phyloP scores from a whole-genome alignment of 1,140 invertebrate genomes.

The Matsumurasca onukii region DNA sequence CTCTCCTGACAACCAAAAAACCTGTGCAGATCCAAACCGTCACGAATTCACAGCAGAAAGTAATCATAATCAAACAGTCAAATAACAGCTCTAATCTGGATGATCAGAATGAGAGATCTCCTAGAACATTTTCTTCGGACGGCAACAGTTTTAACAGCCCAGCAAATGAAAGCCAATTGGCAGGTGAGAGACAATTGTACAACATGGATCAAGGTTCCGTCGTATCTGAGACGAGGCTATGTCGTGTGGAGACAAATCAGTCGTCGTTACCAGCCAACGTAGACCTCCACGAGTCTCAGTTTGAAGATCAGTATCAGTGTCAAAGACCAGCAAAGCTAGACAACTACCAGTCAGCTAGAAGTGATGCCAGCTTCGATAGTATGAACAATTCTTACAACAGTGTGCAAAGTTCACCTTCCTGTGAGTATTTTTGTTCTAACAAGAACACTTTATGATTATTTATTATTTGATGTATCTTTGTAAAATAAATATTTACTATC shows the following conservation, averaged over 20 bases:
- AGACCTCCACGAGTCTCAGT: neutral
- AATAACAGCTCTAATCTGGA: neutral
- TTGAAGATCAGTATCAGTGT: constrained; percentile 1
- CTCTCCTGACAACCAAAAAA: neutral
- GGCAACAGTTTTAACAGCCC: neutral
- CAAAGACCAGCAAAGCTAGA: constrained; percentile 6
- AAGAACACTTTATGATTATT: constrained; percentile 2
- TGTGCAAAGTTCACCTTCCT: constrained; percentile 16
- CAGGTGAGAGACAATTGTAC: neutral
- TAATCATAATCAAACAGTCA: neutral
- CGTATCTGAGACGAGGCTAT: constrained; percentile 21
- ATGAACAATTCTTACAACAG: constrained; percentile 12
- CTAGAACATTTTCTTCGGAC: constrained; percentile 21
- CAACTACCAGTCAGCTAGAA: constrained; percentile 4
- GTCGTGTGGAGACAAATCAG: constrained; percentile 25
- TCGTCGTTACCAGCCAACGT: neutral
- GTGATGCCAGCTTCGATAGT: constrained; percentile 16
- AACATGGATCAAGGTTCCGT: constrained; percentile 23
- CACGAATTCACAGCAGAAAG: constrained; percentile 3
- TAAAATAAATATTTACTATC: no score
- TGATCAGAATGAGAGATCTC: neutral
- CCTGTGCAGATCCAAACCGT: neutral
- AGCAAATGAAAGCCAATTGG: neutral
- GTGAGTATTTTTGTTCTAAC: constrained; percentile 13
- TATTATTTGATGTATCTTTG: no score